A percentile compares a stretch with the other conserved stretches of the same genome.
Conservation (phyloP, 1,140 invertebrate genomes). For the Mizuhopecten yessoensis region DNA sequence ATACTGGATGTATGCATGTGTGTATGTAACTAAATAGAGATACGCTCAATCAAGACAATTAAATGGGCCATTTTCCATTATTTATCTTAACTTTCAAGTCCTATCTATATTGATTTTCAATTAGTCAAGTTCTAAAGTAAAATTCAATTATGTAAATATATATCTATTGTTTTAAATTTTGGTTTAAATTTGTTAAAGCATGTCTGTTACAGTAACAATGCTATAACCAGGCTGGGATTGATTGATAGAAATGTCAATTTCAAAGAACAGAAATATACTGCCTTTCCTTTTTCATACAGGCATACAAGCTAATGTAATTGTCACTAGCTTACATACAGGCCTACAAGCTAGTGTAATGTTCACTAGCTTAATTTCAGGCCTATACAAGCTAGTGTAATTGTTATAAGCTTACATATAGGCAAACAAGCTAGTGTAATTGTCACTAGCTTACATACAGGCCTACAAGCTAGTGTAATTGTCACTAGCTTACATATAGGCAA, state of each 20-base stretch:
- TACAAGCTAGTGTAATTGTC: too few species aligned
- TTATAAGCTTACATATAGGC: too few species aligned
- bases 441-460: too few species aligned
- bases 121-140: background rate
- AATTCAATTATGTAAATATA: constrained; percentile 1
- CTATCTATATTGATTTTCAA: constrained; percentile 6
- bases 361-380: too few species aligned
- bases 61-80: background rate
- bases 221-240: background rate
- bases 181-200: background rate
- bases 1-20: background rate
- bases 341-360: too few species aligned
- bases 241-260: too few species aligned
- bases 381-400: too few species aligned
- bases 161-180: background rate
- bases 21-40: background rate
- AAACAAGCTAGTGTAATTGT: too few species aligned
- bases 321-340: too few species aligned
- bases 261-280: background rate
- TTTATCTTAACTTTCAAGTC: background rate
- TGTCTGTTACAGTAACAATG: background rate
- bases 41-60: background rate
- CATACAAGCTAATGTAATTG: too few species aligned
- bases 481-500: too few species aligned
- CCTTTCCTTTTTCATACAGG: too few species aligned